Evolutionary conservation across 2,888 invertebrate genomes (phyloP).

Genomic region (Aromia moschata): DNA sequence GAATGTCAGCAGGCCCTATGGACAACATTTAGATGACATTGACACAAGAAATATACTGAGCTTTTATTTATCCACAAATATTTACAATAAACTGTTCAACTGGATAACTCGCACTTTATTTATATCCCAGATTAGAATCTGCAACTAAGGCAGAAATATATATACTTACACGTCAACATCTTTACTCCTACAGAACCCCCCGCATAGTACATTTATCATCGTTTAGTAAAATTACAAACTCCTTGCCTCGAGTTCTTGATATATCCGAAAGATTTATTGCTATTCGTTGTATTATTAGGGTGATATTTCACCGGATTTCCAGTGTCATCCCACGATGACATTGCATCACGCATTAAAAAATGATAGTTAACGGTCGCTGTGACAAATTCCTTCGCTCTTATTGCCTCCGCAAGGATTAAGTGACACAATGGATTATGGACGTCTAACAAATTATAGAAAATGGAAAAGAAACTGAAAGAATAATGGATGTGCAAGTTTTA

Average conservation of each 20-base stretch:
- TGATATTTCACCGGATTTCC: constrained; percentile 36
- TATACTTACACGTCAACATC: neutral
- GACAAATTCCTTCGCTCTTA: neutral
- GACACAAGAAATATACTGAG: too few relatives aligned
- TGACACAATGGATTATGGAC: too few relatives aligned
- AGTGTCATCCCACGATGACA: constrained; percentile 29
- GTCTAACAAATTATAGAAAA: too few relatives aligned
- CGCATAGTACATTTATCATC: constrained; percentile 35
- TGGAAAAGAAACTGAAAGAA: too few relatives aligned
- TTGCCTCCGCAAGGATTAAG: neutral
- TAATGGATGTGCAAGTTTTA: too few relatives aligned
- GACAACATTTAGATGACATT: too few relatives aligned
- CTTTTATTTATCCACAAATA: too few relatives aligned
- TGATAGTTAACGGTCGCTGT: constrained; percentile 2
- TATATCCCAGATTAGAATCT: too few relatives aligned
- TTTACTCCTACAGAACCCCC: neutral
- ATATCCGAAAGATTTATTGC: constrained; percentile 38
- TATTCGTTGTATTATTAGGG: constrained; percentile 38
- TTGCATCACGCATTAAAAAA: constrained; percentile 33
- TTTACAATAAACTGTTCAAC: too few relatives aligned
- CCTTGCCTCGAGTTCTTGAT: constrained; percentile 30
- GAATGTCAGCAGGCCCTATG: too few relatives aligned
- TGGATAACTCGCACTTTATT: too few relatives aligned
- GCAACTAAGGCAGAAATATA: too few relatives aligned
- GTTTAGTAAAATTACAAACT: constrained; percentile 38